Conservation (phyloP, 2,797 vertebrate species). For the Ispidina lecontei region DNA sequence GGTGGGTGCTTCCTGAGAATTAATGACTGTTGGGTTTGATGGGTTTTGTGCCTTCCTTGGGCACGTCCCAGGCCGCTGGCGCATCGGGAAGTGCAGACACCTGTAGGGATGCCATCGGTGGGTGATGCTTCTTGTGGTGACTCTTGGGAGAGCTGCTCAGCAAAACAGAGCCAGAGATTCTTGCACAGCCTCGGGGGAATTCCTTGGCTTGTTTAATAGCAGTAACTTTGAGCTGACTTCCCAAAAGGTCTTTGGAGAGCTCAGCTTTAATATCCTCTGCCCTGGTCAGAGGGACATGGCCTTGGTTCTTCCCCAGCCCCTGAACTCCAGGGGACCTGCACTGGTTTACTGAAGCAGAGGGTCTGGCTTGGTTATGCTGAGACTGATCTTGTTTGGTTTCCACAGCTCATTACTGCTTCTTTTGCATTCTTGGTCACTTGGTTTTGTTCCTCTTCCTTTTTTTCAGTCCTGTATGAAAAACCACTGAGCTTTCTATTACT, state of each 20-base stretch:
- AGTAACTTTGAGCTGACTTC: background rate
- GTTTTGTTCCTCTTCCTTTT: background rate
- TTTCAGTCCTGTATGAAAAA: background rate
- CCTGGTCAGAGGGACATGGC: background rate
- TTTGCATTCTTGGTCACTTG: background rate
- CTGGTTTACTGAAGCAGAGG: background rate
- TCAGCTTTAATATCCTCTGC: constrained; percentile 23
- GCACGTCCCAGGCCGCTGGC: background rate
- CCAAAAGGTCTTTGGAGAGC: background rate
- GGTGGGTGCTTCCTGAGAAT: constrained; percentile 28
- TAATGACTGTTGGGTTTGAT: background rate
- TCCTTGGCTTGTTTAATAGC: background rate
- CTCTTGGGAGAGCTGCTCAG: background rate
- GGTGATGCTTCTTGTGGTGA: background rate
- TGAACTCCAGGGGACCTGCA: background rate
- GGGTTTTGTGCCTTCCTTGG: background rate
- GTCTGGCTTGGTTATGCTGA: background rate
- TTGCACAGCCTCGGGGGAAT: background rate
- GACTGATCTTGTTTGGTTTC: background rate
- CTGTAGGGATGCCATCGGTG: background rate
- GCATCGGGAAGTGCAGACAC: background rate
- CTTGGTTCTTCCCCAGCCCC: background rate
- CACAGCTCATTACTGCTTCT: background rate
- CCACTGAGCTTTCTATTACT: background rate
- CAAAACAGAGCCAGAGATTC: background rate